Evolutionary conservation across 1,140 invertebrate genomes (phyloP).

Genomic region (Nephotettix cincticeps): DNA sequence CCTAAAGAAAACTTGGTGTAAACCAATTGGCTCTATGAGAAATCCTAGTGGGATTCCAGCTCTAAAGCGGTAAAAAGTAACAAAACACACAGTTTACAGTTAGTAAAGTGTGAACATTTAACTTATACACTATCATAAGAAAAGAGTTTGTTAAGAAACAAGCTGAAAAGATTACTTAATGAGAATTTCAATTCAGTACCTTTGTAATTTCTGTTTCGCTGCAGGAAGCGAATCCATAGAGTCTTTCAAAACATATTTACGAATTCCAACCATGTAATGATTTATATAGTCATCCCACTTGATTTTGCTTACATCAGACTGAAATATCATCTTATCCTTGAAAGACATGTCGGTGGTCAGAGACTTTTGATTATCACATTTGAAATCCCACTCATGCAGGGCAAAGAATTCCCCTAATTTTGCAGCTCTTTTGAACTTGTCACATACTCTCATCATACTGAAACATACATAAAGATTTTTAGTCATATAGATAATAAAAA

Average conservation of each 20-base stretch:
- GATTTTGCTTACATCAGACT: conserved; percentile 57
- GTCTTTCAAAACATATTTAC: conserved; percentile 78
- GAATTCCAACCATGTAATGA: conserved; percentile 74
- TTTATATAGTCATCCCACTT: conserved; percentile 69
- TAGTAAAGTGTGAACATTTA: too few relatives aligned
- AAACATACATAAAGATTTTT: conserved; percentile 39
- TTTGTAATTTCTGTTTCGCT: conserved; percentile 65
- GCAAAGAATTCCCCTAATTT: conserved; percentile 85
- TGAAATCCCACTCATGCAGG: conserved; percentile 83
- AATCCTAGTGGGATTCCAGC: too few relatives aligned
- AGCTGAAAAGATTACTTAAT: too few relatives aligned
- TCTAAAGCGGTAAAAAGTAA: too few relatives aligned
- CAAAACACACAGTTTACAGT: too few relatives aligned
- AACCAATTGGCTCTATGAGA: too few relatives aligned
- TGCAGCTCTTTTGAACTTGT: conserved; percentile 74
- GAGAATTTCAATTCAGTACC: conserved; percentile 48
- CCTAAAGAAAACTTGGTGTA: too few relatives aligned
- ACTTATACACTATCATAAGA: too few relatives aligned
- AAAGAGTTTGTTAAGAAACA: too few relatives aligned
- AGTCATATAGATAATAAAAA: neutral
- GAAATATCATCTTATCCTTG: conserved; percentile 60
- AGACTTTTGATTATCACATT: conserved; percentile 67
- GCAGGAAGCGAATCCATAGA: conserved; percentile 60
- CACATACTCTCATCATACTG: conserved; percentile 82
- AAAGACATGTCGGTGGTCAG: conserved; percentile 61